phyloP scores from a whole-genome alignment of 2,797 vertebrate species.

The Alauda arvensis region DNA sequence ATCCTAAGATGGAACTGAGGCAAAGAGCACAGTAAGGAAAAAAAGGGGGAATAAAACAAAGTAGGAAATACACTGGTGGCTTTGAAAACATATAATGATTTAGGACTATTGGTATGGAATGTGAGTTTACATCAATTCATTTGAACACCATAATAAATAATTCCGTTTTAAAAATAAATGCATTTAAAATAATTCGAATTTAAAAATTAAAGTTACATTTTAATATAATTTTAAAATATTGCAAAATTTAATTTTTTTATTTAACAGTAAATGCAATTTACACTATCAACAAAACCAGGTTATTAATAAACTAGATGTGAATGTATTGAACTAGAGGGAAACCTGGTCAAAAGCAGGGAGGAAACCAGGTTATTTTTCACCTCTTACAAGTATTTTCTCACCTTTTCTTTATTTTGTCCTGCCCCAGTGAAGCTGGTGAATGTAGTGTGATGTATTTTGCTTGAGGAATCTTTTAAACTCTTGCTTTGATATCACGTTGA shows the following conservation, averaged over 20 bases:
- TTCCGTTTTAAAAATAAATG: not conserved
- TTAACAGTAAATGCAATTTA: not conserved
- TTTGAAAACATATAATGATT: not conserved
- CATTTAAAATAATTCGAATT: not conserved
- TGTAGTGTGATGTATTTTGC: fast-evolving
- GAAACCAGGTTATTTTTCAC: not conserved
- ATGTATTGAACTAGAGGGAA: not conserved
- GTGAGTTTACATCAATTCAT: not conserved
- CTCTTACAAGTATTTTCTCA: not conserved
- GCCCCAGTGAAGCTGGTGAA: not conserved
- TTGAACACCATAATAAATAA: not conserved
- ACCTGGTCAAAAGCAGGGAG: not conserved
- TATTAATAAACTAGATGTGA: not conserved
- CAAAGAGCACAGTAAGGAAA: not conserved
- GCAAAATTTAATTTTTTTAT: not conserved
- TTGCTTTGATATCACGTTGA: not conserved
- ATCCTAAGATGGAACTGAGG: not conserved
- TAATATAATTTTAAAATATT: not conserved
- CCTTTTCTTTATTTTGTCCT: not conserved
- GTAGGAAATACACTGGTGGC: not conserved
- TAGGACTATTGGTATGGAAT: not conserved
- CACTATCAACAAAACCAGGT: not conserved
- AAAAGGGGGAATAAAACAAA: not conserved
- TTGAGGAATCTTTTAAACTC: not conserved
- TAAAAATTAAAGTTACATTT: not conserved